Evolutionary conservation across 1,140 invertebrate genomes (phyloP), one percentile per base, ranked within the genome.

Genomic region (Magallana ariakensis): DNA sequence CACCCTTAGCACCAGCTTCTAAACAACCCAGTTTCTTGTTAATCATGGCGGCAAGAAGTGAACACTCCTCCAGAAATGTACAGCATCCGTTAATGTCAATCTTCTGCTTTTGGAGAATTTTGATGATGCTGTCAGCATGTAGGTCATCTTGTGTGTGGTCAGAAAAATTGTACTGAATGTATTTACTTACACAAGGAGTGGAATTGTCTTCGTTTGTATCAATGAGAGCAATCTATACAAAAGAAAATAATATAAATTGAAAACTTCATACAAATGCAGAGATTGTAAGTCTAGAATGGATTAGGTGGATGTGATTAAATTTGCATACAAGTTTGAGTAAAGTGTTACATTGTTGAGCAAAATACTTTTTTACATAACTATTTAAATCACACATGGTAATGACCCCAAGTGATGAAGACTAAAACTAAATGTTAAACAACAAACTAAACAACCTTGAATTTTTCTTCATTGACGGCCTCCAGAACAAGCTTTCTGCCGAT

Each of bases 61-160:
- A 87, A 83, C 88, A 90, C 22, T 91, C 91, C 58, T 92, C 91
- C 89, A 88, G 89, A 70, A 92, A 90, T 6, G 91, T 91, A 9
- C 88, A 10, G 84, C 91, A 92, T 1, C 91, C 91, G 62, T 92
- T 88, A 8, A 89, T 62, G 5, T 60, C 16, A 2, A 89, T 55
- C 0, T 84, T 33, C 6, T 55, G 26, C 8, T 83, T 22, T 55
- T 85, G 56, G 0, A 92, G 81, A 16, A 87, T 80, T 19, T 90
- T 57, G n/a, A 87, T 86, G 22, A 92, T 92, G 10, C 85, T 80
- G 13, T 55, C 53, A 6, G 91, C 89, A 85, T 90, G 86, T 0
- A 33, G 6, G 0, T 85, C 55, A 33, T 90, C 90, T 22, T 86
- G 56, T 26, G 57, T 87, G 80, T 91, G 89, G 75, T 91, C 87